Percentiles rank a stretch among this genome's conserved stretches.
phyloP scores from a whole-genome alignment of 1,140 invertebrate genomes.

The Apis florea region DNA sequence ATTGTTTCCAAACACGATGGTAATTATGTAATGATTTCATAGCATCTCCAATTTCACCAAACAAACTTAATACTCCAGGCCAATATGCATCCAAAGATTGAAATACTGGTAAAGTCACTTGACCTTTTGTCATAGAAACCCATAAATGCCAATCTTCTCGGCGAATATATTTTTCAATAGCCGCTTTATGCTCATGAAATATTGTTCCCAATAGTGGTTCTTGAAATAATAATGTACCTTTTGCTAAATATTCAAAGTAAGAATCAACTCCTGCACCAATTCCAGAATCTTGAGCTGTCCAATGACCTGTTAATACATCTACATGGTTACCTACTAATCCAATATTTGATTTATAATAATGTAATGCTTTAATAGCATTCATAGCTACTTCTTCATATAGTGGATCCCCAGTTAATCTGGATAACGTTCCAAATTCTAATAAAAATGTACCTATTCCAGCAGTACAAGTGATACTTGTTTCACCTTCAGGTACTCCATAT shows the following conservation, averaged over 20 bases:
- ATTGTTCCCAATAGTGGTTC: constrained; percentile 94
- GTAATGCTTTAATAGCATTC: constrained; percentile 94
- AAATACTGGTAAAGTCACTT: constrained; percentile 97
- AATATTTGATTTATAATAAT: constrained; percentile 91
- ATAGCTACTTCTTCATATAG: constrained; percentile 97
- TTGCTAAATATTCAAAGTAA: constrained; percentile 99
- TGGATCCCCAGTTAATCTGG: constrained; percentile 96
- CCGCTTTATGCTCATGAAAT: constrained; percentile 90
- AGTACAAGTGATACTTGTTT: constrained; percentile 98
- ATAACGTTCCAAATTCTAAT: constrained; percentile 97
- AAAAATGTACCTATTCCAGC: constrained; percentile 99
- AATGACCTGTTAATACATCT: constrained; percentile 95
- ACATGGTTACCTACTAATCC: constrained; percentile 98
- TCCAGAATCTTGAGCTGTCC: constrained; percentile 98
- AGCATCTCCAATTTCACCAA: constrained; percentile 94
- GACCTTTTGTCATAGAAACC: constrained; percentile 97
- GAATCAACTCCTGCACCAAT: constrained; percentile 97
- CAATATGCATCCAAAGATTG: constrained; percentile 99
- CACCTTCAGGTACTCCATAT: constrained; percentile 95
- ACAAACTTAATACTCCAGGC: constrained; percentile 95
- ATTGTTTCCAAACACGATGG: constrained; percentile 97
- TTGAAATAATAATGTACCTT: constrained; percentile 91
- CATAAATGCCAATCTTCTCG: constrained; percentile 98
- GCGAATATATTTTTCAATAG: constrained; percentile 94
- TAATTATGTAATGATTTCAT: constrained; percentile 97